phyloP scores from a whole-genome alignment of 2,797 vertebrate genomes.

The Pipistrellus kuhlii region DNA sequence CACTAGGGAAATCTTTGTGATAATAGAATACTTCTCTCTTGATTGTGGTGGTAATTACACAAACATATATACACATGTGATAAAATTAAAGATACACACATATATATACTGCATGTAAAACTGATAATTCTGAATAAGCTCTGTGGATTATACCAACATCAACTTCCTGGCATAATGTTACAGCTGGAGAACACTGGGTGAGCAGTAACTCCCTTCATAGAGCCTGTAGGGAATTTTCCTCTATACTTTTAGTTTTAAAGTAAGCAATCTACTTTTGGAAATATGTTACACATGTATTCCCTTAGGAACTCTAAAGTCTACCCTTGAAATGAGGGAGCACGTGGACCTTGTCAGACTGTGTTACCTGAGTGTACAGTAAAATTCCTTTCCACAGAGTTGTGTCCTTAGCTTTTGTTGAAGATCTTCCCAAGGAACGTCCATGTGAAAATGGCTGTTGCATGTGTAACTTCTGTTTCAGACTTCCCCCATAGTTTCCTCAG shows the following conservation, averaged over 20 bases:
- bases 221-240: neutral
- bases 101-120: neutral
- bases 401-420: neutral
- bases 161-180: neutral
- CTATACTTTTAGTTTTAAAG: neutral
- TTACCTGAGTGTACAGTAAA: neutral
- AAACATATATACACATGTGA: neutral
- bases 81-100: neutral
- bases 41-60: neutral
- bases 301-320: neutral
- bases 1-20: neutral
- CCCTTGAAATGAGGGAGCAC: neutral
- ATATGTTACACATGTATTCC: neutral
- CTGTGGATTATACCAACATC: neutral
- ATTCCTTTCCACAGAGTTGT: neutral
- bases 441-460: neutral
- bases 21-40: neutral
- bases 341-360: rapidly evolving
- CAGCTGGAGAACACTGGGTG: neutral
- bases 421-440: neutral
- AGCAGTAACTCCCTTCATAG: neutral
- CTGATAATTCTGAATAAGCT: neutral
- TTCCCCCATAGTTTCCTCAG: neutral
- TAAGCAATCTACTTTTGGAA: neutral
- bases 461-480: neutral